phyloP scores from a whole-genome alignment of 2,797 vertebrate species.

The Cossypha heuglini region DNA sequence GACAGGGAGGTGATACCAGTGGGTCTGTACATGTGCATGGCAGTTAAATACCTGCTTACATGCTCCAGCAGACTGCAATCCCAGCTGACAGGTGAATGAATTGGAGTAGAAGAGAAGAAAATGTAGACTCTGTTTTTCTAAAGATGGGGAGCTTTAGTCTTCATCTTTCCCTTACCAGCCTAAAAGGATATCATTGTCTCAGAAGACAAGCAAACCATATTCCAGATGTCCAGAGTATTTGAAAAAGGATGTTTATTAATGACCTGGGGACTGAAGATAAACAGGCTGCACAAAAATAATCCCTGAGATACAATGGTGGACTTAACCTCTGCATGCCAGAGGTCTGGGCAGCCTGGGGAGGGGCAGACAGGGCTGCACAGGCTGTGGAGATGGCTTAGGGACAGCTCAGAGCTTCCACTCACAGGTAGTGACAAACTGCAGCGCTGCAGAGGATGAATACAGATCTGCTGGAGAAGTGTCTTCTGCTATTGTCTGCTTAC shows the following conservation, averaged over 20 bases:
- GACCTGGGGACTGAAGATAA: constrained; percentile 49
- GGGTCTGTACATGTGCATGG: neutral
- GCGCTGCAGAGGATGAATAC: neutral
- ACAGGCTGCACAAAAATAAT: constrained; percentile 42
- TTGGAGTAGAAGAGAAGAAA: neutral
- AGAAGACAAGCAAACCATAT: constrained; percentile 39
- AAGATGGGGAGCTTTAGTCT: neutral
- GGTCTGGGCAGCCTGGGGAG: neutral
- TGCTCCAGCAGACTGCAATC: neutral
- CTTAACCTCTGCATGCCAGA: constrained; percentile 26
- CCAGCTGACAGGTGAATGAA: neutral
- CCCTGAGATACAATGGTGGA: neutral
- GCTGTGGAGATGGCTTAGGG: neutral
- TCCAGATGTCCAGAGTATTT: constrained; percentile 55
- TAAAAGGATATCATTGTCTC: constrained; percentile 22
- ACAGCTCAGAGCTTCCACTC: neutral
- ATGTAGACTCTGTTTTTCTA: neutral
- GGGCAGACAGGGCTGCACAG: neutral
- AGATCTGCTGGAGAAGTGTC: neutral
- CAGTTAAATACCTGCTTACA: neutral
- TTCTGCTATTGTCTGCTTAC: neutral
- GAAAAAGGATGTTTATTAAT: constrained; percentile 58
- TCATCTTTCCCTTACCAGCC: neutral
- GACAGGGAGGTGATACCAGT: neutral
- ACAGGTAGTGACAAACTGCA: neutral